phyloP scores from a whole-genome alignment of 1,140 invertebrate species.

The Galendromus occidentalis region DNA sequence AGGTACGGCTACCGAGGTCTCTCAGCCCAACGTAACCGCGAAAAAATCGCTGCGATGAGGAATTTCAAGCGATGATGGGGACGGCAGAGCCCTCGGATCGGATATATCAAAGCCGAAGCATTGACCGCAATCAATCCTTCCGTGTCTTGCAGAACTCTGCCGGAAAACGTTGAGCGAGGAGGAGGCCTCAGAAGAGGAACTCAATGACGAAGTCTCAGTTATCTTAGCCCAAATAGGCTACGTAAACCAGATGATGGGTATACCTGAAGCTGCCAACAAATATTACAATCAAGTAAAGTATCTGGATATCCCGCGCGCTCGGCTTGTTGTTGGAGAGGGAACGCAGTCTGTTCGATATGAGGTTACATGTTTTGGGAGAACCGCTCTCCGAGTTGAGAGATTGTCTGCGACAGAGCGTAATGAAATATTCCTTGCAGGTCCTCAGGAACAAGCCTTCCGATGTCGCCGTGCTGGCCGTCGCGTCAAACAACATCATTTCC shows the following conservation, averaged over 20 bases:
- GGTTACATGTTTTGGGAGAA: no score
- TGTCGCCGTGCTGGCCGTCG: conserved; percentile 60
- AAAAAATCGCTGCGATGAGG: background rate
- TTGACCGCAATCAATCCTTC: background rate
- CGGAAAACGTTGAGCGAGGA: conserved; percentile 66
- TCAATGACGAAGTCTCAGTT: conserved; percentile 65
- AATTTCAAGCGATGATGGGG: no score
- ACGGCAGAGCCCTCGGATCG: no score
- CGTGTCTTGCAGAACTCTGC: conserved; percentile 39
- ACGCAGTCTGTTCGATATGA: background rate
- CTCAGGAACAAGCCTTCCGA: conserved; percentile 36
- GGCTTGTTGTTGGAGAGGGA: background rate
- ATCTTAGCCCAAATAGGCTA: conserved; percentile 74
- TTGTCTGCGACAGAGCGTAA: no score
- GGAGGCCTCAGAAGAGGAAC: conserved; percentile 61
- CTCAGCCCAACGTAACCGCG: background rate
- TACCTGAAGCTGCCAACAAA: conserved; percentile 37
- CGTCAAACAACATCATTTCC: conserved; percentile 76
- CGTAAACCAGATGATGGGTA: conserved; percentile 50
- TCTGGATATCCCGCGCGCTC: no score
- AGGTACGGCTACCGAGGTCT: conserved; percentile 21
- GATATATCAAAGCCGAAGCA: background rate
- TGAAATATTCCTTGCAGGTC: conserved; percentile 7
- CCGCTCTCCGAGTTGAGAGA: no score
- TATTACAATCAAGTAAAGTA: conserved; percentile 60